phyloP scores from a whole-genome alignment of 2,113 vertebrate species.

The Sander vitreus region DNA sequence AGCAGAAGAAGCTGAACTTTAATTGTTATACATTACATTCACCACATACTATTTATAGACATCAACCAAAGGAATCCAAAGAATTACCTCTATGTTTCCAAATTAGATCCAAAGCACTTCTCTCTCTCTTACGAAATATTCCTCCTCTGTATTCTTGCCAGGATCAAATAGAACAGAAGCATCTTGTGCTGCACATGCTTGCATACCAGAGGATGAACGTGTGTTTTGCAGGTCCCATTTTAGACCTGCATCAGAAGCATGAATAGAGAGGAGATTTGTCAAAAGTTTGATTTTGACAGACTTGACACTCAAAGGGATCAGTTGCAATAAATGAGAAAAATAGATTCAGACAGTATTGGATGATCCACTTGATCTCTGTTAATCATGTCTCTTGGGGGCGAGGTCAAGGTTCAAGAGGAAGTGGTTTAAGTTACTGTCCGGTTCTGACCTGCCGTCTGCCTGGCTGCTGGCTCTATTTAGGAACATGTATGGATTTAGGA shows the following conservation, averaged over 20 bases:
- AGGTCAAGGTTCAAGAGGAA: constrained; percentile 69
- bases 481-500: constrained; percentile 57
- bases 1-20: constrained; percentile 14
- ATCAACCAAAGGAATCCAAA: constrained; percentile 45
- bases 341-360: not conserved
- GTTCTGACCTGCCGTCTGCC: constrained; percentile 61
- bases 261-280: not conserved
- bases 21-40: not conserved
- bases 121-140: constrained; percentile 31
- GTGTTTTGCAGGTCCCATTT: constrained; percentile 16
- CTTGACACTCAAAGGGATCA: not conserved
- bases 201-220: constrained; percentile 7
- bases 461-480: constrained; percentile 76
- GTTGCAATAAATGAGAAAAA: not conserved
- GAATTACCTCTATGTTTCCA: constrained; percentile 25
- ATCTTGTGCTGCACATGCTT: constrained; percentile 23
- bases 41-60: not conserved
- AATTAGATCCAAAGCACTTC: constrained; percentile 23
- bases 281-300: not conserved
- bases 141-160: not conserved
- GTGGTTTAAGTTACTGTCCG: constrained; percentile 74
- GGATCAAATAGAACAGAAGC: constrained; percentile 4
- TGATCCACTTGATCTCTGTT: constrained; percentile 39
- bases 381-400: constrained; percentile 43
- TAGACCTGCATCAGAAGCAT: constrained; percentile 6